A percentile compares a stretch with the other conserved stretches of the same genome.
phyloP scores from a whole-genome alignment of 2,797 vertebrate genomes.

The Peromyscus attwateri region DNA sequence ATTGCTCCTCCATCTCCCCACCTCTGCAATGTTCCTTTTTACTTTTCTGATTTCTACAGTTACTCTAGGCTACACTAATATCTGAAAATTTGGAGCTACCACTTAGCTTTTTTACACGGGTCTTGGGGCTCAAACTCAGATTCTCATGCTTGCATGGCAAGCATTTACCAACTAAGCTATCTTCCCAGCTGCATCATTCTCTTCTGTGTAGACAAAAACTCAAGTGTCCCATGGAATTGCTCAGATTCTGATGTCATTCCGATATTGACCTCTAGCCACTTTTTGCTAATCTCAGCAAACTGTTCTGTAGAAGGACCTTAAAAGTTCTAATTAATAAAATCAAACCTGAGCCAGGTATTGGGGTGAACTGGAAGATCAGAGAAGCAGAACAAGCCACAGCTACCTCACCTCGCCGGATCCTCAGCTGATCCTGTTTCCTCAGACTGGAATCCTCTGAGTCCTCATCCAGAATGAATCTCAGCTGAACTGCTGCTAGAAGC shows the following conservation, averaged over 20 bases:
- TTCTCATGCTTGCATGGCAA: background rate
- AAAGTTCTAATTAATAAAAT: no score
- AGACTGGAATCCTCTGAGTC: no score
- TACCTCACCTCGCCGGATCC: no score
- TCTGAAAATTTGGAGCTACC: background rate
- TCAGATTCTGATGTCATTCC: background rate
- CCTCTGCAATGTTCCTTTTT: background rate
- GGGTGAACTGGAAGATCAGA: no score
- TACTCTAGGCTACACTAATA: background rate
- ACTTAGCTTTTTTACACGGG: background rate
- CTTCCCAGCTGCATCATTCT: background rate
- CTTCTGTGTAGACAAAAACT: background rate
- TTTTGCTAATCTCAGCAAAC: background rate
- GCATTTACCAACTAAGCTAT: background rate
- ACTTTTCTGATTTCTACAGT: background rate
- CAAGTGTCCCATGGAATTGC: background rate
- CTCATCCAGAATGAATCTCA: no score
- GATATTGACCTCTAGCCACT: background rate
- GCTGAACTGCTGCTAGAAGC: no score
- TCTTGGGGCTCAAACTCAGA: background rate
- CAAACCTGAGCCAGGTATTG: no score
- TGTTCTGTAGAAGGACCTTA: no score
- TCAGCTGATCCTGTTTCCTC: no score
- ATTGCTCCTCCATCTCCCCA: background rate
- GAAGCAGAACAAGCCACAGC: no score